Evolutionary conservation across 1,140 invertebrate species (phyloP).

Genomic region (Brachionus calyciflorus): DNA sequence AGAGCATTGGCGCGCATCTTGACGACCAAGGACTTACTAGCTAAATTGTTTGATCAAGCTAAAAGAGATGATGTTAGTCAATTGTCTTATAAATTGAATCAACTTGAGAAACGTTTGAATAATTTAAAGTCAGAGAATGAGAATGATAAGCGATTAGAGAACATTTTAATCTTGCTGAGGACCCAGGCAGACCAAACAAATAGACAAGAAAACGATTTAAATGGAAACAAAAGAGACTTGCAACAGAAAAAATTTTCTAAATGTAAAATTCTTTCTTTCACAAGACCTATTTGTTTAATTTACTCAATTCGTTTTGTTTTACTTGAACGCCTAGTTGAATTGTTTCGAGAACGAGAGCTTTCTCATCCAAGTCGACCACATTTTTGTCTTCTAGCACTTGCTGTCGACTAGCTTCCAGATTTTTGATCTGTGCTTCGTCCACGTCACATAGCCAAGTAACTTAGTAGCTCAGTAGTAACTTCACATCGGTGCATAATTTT

Average conservation of each 20-base stretch:
- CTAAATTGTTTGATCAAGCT: not conserved
- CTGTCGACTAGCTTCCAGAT: not conserved
- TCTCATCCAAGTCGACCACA: not conserved
- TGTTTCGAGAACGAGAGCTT: not conserved
- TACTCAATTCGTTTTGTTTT: not conserved
- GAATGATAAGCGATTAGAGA: slow-evolving; percentile 10
- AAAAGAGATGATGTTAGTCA: slow-evolving; percentile 2
- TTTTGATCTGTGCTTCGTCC: slow-evolving; percentile 5
- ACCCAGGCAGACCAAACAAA: not conserved
- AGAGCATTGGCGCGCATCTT: not conserved
- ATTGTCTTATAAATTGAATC: slow-evolving; percentile 1
- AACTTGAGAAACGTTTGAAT: slow-evolving; percentile 2
- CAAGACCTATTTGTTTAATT: not conserved
- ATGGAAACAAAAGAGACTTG: not conserved
- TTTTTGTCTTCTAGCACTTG: slow-evolving; percentile 1
- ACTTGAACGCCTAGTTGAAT: not conserved
- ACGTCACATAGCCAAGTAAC: not conserved
- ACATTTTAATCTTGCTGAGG: not conserved
- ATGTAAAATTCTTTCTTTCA: not conserved
- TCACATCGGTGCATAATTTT: too few relatives aligned
- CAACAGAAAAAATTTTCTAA: not conserved
- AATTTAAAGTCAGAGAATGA: slow-evolving; percentile 5
- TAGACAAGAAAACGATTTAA: not conserved
- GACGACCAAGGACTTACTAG: slow-evolving; percentile 3
- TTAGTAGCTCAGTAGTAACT: too few relatives aligned